These are phyloP conservation scores for Ondatra zibethicus DNA, from an alignment of 2,113 vertebrate genomes.

Conservation along the genomic window DNA sequence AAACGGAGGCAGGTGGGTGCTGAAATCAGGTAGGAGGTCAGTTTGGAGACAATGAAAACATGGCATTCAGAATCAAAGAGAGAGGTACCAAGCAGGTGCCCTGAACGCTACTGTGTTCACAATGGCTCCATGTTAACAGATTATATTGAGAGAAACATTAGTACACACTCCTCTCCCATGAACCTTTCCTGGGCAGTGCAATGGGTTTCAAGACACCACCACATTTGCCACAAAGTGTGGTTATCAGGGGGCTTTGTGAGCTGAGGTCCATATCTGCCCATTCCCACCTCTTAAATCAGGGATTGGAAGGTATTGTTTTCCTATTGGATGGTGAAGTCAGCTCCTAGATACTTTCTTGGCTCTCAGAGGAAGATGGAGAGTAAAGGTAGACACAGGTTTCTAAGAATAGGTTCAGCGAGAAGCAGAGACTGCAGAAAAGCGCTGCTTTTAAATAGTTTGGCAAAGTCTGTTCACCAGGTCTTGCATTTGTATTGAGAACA, in stretches of 20 bases:
- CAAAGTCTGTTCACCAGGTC: not conserved
- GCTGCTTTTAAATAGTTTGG: not conserved
- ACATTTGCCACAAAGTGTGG: not conserved
- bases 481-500: not conserved
- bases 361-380: not conserved
- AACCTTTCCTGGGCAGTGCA: not conserved
- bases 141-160: not conserved
- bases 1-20: not conserved
- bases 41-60: not conserved
- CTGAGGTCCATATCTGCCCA: not conserved
- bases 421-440: not conserved
- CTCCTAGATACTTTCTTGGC: not conserved
- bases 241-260: no score
- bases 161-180: not conserved
- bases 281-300: not conserved
- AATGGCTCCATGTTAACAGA: not conserved
- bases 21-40: constrained; percentile 4
- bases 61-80: not conserved
- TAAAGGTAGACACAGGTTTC: not conserved
- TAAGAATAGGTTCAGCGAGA: not conserved
- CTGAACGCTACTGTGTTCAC: not conserved
- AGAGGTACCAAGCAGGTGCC: not conserved
- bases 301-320: not conserved
- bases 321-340: not conserved
- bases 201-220: not conserved